These are phyloP conservation scores for Saccopteryx leptura DNA, from an alignment of 2,113 vertebrate species.

Conservation along the genomic window DNA sequence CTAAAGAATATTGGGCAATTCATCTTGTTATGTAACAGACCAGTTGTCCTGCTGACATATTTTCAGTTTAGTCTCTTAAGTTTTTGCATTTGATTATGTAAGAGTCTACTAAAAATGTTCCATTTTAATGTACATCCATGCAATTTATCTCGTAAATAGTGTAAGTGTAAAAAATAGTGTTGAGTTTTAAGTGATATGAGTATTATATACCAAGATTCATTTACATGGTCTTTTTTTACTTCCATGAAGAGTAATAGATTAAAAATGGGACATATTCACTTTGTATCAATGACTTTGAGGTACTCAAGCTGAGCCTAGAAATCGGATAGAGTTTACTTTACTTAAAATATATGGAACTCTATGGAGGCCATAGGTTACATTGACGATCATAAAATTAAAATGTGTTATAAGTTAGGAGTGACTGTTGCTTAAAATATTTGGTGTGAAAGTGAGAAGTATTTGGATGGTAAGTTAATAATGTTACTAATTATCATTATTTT, in stretches of 20 bases:
- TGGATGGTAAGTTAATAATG: not conserved
- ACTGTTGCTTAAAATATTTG: not conserved
- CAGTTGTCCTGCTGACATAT: not conserved
- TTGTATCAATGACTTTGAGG: not conserved
- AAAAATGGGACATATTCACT: not conserved
- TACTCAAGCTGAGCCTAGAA: not conserved
- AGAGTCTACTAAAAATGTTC: not conserved
- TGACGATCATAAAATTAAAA: not conserved
- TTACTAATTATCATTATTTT: not conserved
- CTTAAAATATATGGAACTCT: not conserved
- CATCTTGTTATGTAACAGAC: not conserved
- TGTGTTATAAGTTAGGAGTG: not conserved
- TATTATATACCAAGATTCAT: not conserved
- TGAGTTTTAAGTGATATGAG: not conserved
- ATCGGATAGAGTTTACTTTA: not conserved
- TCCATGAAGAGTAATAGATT: not conserved
- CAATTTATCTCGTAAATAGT: not conserved
- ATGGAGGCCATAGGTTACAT: not conserved
- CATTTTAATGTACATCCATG: not conserved
- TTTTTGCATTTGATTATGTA: not conserved
- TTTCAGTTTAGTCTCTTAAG: not conserved
- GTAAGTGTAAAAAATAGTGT: not conserved
- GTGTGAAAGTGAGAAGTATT: constrained; percentile 8
- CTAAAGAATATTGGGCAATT: not conserved
- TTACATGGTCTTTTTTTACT: not conserved